Conservation (phyloP, 2,797 vertebrate species). For the Sebastes oblongus region DNA sequence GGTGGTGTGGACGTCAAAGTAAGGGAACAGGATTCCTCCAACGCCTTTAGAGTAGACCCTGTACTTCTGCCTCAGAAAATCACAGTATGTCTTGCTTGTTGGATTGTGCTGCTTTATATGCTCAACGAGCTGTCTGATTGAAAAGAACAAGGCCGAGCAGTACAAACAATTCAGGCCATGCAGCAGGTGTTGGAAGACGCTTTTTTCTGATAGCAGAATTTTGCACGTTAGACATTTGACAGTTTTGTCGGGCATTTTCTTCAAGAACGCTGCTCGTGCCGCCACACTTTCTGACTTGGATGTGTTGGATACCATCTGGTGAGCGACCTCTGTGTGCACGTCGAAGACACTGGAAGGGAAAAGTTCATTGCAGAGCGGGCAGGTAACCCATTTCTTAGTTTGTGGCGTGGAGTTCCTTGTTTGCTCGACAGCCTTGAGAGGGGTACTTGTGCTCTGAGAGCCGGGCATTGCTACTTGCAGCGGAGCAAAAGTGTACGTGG, state of each 20-base stretch:
- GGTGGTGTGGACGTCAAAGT: conserved; percentile 90
- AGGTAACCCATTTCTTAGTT: conserved; percentile 97
- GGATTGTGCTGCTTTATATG: conserved; percentile 90
- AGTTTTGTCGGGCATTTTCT: conserved; percentile 92
- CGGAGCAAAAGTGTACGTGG: conserved; percentile 93
- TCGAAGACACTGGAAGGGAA: conserved; percentile 95
- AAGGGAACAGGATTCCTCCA: conserved; percentile 89
- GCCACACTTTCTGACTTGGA: conserved; percentile 84
- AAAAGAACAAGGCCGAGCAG: conserved; percentile 91
- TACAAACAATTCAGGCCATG: conserved; percentile 95
- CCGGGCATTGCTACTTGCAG: conserved; percentile 85
- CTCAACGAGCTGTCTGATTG: conserved; percentile 88
- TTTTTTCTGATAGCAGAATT: conserved; percentile 87
- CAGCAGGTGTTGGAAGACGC: conserved; percentile 91
- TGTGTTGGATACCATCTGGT: conserved; percentile 83
- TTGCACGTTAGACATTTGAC: conserved; percentile 92
- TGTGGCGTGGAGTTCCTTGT: conserved; percentile 72
- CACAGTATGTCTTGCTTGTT: conserved; percentile 85
- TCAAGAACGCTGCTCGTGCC: conserved; percentile 89
- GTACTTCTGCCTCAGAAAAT: conserved; percentile 90
- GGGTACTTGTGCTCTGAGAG: conserved; percentile 77
- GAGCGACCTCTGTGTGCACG: conserved; percentile 92
- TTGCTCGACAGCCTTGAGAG: conserved; percentile 79
- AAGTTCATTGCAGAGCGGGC: conserved; percentile 94
- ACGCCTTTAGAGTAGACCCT: conserved; percentile 85